Evolutionary conservation across 2,797 vertebrate species (phyloP).

Genomic region (Ataeniobius toweri): DNA sequence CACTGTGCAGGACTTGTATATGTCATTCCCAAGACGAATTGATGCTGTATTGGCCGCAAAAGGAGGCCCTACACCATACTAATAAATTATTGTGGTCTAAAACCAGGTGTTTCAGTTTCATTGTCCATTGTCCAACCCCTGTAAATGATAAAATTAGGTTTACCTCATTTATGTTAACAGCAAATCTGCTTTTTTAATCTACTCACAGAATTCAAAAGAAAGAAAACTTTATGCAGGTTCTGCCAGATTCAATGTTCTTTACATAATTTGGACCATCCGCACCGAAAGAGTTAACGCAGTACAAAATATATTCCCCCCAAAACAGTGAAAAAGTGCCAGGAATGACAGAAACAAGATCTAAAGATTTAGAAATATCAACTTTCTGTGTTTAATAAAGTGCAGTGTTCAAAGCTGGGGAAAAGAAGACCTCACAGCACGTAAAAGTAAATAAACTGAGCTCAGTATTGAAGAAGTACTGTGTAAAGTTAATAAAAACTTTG

Average conservation of each 20-base stretch:
- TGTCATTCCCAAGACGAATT: no score
- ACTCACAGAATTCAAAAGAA: neutral
- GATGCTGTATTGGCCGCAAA: no score
- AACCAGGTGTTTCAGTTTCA: no score
- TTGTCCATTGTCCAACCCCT: no score
- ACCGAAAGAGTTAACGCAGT: neutral
- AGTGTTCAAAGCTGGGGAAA: slow-evolving; percentile 14
- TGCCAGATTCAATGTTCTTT: neutral
- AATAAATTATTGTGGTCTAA: no score
- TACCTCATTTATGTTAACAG: neutral
- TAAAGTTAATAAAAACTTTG: slow-evolving; percentile 49
- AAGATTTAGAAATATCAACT: slow-evolving; percentile 8
- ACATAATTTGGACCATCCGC: neutral
- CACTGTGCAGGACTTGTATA: no score
- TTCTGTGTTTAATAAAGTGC: neutral
- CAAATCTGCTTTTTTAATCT: neutral
- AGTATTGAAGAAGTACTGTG: slow-evolving; percentile 21
- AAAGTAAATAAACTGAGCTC: slow-evolving; percentile 21
- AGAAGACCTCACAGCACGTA: neutral
- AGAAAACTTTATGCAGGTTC: neutral
- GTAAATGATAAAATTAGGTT: neutral
- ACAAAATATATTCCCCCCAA: neutral
- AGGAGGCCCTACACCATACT: no score
- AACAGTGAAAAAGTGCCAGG: neutral
- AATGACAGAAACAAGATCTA: slow-evolving; percentile 2